Evolutionary conservation across 2,113 vertebrate genomes (phyloP).

Genomic region (Myotis brandtii): DNA sequence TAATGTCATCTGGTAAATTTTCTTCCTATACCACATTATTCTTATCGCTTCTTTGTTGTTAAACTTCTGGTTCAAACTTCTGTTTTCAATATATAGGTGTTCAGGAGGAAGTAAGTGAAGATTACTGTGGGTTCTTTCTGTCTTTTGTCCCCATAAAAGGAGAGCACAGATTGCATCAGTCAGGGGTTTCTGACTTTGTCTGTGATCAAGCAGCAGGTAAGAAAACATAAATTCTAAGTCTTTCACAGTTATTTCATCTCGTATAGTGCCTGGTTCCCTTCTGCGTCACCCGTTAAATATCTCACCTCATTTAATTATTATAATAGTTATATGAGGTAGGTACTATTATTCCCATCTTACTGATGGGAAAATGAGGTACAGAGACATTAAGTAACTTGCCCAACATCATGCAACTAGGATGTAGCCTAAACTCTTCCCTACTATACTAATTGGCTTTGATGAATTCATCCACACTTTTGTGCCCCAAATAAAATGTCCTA

Average conservation of each 20-base stretch:
- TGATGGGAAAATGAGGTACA: neutral
- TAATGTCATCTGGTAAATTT: neutral
- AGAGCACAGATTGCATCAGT: neutral
- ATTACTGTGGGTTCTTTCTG: neutral
- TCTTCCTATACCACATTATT: neutral
- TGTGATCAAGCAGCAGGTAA: neutral
- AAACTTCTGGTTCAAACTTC: neutral
- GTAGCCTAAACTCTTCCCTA: neutral
- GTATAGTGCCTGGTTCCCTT: neutral
- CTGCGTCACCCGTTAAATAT: neutral
- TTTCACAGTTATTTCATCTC: neutral
- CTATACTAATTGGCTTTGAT: neutral
- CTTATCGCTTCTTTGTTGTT: neutral
- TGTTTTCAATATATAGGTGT: slow-evolving; percentile 19
- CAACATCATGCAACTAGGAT: neutral
- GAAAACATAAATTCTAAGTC: neutral
- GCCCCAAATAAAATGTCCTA: neutral
- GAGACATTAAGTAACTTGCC: neutral
- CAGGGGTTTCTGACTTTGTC: neutral
- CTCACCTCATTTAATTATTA: neutral
- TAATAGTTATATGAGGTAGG: neutral
- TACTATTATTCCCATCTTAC: neutral
- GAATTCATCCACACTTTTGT: neutral
- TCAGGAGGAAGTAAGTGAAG: neutral
- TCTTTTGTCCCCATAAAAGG: neutral